phyloP scores from a whole-genome alignment of 2,797 vertebrate species.

The Myripristis jacobus region DNA sequence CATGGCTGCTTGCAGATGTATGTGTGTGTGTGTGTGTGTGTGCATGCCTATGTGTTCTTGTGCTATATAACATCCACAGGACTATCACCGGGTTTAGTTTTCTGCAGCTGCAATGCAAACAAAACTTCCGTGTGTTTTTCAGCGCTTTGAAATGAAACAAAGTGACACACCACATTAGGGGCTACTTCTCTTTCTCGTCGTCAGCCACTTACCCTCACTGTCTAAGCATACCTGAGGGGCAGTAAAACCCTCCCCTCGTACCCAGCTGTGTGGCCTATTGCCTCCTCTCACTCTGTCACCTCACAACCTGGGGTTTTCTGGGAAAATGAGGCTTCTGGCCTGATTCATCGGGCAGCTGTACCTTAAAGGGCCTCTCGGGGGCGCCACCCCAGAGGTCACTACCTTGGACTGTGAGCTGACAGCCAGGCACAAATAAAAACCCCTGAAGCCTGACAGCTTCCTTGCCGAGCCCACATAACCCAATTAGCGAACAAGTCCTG shows the following conservation, averaged over 20 bases:
- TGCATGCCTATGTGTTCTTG: constrained; percentile 13
- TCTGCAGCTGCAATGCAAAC: not conserved
- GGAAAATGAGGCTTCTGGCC: constrained; percentile 72
- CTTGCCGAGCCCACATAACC: constrained; percentile 76
- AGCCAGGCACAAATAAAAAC: constrained; percentile 78
- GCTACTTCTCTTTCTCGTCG: constrained; percentile 38
- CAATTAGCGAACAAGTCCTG: constrained; percentile 76
- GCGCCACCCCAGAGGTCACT: constrained; percentile 66
- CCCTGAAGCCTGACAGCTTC: constrained; percentile 83
- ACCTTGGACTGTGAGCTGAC: constrained; percentile 64
- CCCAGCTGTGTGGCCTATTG: constrained; percentile 70
- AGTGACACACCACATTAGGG: constrained; percentile 20
- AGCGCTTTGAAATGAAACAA: constrained; percentile 31
- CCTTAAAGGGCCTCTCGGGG: constrained; percentile 79
- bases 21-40: constrained; percentile 20
- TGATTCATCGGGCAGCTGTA: constrained; percentile 81
- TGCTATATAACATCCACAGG: constrained; percentile 30
- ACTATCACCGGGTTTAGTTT: constrained; percentile 23
- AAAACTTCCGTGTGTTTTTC: not conserved
- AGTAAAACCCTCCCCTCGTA: constrained; percentile 64
- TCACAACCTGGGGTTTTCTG: constrained; percentile 69
- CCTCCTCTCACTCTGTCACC: constrained; percentile 72
- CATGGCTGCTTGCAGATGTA: constrained; percentile 19
- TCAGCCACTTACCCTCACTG: constrained; percentile 34
- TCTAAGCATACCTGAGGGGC: constrained; percentile 53